Evolutionary conservation across 2,888 invertebrate genomes (phyloP).

Genomic region (Fragum sueziense): DNA sequence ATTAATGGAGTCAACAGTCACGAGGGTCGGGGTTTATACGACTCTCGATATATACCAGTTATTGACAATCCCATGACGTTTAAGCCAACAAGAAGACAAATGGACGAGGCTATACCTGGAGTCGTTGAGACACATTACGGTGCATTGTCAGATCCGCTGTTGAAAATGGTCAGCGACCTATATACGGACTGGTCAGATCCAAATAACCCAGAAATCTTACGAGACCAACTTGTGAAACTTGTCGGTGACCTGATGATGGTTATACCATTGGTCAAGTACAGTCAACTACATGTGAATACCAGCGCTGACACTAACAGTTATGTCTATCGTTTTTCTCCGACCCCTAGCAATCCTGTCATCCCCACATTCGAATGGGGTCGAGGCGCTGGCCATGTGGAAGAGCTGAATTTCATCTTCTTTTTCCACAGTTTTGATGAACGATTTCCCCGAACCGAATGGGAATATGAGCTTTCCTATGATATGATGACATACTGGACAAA

Average conservation of each 20-base stretch:
- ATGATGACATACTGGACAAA: conserved; percentile 25
- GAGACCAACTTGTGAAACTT: conserved; percentile 6
- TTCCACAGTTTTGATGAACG: not conserved
- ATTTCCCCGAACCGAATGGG: not conserved
- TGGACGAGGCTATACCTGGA: conserved; percentile 7
- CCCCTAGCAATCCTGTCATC: not conserved
- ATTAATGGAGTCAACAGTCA: conserved; percentile 96
- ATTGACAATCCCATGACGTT: conserved; percentile 91
- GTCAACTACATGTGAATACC: not conserved
- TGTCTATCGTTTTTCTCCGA: not conserved
- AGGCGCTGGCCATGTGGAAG: conserved; percentile 13
- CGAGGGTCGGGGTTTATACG: conserved; percentile 87
- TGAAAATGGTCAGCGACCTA: not conserved
- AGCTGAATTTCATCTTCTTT: not conserved
- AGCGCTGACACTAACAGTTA: not conserved
- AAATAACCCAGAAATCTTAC: not conserved
- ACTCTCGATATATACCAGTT: conserved; percentile 83
- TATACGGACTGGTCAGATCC: conserved; percentile 39
- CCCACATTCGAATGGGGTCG: not conserved
- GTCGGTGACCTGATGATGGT: not conserved
- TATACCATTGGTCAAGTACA: not conserved
- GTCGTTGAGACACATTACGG: not conserved
- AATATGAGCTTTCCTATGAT: conserved; percentile 6
- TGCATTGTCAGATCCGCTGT: not conserved
- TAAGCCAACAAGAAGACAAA: conserved; percentile 3